Conservation (phyloP, 1,140 invertebrate genomes). For the Gonioctena quinquepunctata region DNA sequence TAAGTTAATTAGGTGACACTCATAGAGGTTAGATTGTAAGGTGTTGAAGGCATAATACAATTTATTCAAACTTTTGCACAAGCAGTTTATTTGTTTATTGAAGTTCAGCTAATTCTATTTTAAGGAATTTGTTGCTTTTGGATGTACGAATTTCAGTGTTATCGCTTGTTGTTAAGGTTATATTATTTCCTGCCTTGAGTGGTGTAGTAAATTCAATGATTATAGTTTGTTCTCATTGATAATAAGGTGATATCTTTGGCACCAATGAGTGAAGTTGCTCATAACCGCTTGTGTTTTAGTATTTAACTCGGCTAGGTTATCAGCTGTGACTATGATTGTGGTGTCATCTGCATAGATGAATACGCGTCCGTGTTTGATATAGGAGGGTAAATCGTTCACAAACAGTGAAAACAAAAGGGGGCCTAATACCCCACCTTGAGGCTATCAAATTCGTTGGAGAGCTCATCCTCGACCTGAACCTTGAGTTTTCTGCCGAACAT, state of each 20-base stretch:
- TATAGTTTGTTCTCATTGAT: not conserved
- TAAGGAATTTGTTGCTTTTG: not conserved
- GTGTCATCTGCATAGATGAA: conserved; percentile 6
- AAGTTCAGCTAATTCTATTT: not conserved
- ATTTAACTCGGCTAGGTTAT: not conserved
- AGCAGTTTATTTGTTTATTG: not conserved
- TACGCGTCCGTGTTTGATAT: not conserved
- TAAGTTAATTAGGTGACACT: not conserved
- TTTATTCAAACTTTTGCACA: conserved; percentile 6
- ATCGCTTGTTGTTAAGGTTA: not conserved
- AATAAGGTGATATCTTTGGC: not conserved
- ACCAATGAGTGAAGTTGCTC: not conserved
- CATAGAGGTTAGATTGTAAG: not conserved
- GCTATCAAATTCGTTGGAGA: not conserved
- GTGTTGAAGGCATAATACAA: not conserved
- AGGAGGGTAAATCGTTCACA: no score
- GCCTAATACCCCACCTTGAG: conserved; percentile 1
- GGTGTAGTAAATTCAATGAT: not conserved
- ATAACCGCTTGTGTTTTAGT: not conserved
- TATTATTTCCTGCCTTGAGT: not conserved
- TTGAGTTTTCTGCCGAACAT: not conserved
- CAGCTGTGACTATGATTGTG: not conserved
- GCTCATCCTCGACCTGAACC: conserved; percentile 7
- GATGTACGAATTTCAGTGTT: not conserved
- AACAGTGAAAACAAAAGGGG: not conserved